Percentiles rank a stretch among this genome's conserved stretches.
Evolutionary conservation across 2,888 invertebrate genomes (phyloP).

Genomic region (Conistra vaccinii): DNA sequence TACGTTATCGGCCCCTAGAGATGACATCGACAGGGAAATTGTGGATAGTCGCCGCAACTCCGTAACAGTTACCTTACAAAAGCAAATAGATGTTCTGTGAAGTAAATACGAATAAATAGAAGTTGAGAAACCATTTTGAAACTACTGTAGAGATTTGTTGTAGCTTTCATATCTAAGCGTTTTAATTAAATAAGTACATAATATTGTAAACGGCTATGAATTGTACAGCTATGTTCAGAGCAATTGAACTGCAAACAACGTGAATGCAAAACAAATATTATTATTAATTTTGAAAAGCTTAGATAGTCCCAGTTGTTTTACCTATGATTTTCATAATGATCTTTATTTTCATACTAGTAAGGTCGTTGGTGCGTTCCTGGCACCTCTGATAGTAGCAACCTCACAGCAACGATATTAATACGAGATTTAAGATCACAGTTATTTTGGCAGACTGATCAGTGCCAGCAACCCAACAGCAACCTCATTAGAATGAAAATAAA

Average conservation of each 20-base stretch:
- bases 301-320: too few species aligned
- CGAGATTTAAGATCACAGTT: too few species aligned
- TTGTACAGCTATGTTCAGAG: too few species aligned
- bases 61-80: constrained; percentile 16
- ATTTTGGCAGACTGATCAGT: too few species aligned
- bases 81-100: constrained; percentile 25
- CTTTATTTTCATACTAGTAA: too few species aligned
- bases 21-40: constrained; percentile 55
- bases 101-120: neutral
- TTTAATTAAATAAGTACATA: neutral
- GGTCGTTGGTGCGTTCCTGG: too few species aligned
- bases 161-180: neutral
- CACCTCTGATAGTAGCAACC: too few species aligned
- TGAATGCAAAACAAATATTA: neutral
- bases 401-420: too few species aligned
- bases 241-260: neutral
- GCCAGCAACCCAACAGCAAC: too few species aligned
- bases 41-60: constrained; percentile 24
- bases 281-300: neutral
- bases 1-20: constrained; percentile 38
- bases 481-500: too few species aligned
- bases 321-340: too few species aligned
- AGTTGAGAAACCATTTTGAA: neutral
- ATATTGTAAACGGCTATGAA: neutral
- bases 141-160: neutral